Conservation (phyloP, 2,888 invertebrate species). For the Ellobium chinense region DNA sequence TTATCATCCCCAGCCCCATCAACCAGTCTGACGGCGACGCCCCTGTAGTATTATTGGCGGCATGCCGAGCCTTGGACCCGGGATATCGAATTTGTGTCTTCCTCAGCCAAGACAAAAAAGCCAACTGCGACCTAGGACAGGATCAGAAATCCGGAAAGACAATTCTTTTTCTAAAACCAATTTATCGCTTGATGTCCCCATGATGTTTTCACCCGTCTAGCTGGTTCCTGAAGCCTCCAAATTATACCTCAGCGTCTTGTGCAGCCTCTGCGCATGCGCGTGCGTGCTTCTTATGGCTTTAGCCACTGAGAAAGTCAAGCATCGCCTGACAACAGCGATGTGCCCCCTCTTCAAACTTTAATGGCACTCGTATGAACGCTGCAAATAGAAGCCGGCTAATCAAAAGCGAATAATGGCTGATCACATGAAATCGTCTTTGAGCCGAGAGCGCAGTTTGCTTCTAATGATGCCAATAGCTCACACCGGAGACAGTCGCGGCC, state of each 20-base stretch:
- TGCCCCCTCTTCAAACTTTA: slow-evolving; percentile 53
- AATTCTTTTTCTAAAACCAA: slow-evolving; percentile 24
- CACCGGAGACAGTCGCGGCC: slow-evolving; percentile 47
- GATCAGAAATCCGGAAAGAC: slow-evolving; percentile 32
- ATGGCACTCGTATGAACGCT: slow-evolving; percentile 55
- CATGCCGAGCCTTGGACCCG: too few species aligned
- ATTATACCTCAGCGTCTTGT: slow-evolving; percentile 13
- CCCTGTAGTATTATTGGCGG: too few species aligned
- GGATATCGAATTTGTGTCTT: not conserved
- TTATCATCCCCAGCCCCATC: too few species aligned
- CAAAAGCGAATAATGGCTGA: slow-evolving; percentile 54
- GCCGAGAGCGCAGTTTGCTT: slow-evolving; percentile 51
- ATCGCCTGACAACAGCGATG: slow-evolving; percentile 52
- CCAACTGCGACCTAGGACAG: not conserved
- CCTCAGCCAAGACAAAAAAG: not conserved
- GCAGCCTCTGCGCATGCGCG: slow-evolving; percentile 33
- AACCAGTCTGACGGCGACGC: too few species aligned
- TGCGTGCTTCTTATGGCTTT: slow-evolving; percentile 34
- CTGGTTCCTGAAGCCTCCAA: slow-evolving; percentile 22
- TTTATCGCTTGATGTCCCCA: slow-evolving; percentile 35
- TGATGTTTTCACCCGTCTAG: slow-evolving; percentile 13
- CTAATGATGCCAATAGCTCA: slow-evolving; percentile 55
- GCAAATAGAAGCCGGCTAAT: slow-evolving; percentile 55
- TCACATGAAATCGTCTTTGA: slow-evolving; percentile 53
- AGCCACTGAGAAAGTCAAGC: slow-evolving; percentile 51